Evolutionary conservation across 1,140 invertebrate species (phyloP).

Genomic region (Chrysopa pallens): DNA sequence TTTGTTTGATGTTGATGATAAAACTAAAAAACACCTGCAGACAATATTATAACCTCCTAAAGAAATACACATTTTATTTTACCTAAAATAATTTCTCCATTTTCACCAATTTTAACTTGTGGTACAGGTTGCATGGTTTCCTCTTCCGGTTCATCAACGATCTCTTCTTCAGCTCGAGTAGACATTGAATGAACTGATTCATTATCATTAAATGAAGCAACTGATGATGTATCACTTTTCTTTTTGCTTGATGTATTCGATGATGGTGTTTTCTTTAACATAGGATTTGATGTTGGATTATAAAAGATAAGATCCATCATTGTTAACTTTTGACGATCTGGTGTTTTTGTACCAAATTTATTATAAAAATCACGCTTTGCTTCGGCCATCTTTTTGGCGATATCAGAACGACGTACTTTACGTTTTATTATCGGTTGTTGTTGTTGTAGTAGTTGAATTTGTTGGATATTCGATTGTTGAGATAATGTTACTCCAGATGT

Average conservation of each 20-base stretch:
- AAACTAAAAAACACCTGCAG: no score
- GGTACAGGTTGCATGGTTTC: slow-evolving; percentile 46
- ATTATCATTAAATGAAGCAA: no score
- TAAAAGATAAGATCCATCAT: slow-evolving; percentile 86
- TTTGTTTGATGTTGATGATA: no score
- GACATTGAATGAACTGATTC: no score
- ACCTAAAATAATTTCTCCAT: slow-evolving; percentile 45
- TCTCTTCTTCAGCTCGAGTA: slow-evolving; percentile 18
- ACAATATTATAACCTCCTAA: no score
- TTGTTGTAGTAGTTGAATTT: not conserved
- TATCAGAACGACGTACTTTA: slow-evolving; percentile 20
- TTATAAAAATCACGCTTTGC: slow-evolving; percentile 35
- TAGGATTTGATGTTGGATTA: slow-evolving; percentile 58
- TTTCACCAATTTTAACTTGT: slow-evolving; percentile 71
- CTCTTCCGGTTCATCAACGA: slow-evolving; percentile 26
- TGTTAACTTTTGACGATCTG: slow-evolving; percentile 51
- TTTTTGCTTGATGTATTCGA: slow-evolving; percentile 9
- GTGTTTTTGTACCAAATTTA: slow-evolving; percentile 31
- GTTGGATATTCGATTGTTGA: not conserved
- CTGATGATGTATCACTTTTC: not conserved
- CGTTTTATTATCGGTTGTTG: slow-evolving; percentile 4
- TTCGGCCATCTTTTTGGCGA: slow-evolving; percentile 30
- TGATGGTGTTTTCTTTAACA: slow-evolving; percentile 19
- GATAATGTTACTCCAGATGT: not conserved
- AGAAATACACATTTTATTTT: no score